These are phyloP conservation scores for Garra rufa DNA, from an alignment of 2,113 vertebrate genomes.

Conservation along the genomic window DNA sequence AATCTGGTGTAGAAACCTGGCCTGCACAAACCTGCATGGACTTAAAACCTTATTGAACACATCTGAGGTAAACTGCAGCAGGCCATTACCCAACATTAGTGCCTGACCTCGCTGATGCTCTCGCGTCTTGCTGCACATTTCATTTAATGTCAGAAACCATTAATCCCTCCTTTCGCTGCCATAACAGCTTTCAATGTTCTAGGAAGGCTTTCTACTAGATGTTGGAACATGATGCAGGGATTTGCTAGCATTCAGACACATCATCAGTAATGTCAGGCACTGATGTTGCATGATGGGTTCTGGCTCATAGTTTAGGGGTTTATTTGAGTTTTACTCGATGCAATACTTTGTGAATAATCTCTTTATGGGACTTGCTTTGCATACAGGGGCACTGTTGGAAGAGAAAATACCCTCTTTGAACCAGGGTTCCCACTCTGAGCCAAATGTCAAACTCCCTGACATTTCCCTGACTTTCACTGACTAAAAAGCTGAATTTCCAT, in stretches of 20 bases:
- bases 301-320: background rate
- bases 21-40: background rate
- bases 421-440: too few relatives aligned
- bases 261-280: background rate
- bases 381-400: too few relatives aligned
- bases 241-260: background rate
- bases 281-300: background rate
- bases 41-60: background rate
- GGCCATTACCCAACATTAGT: conserved; percentile 6
- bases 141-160: background rate
- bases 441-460: too few relatives aligned
- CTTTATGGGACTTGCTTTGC: background rate
- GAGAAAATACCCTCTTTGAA: too few relatives aligned
- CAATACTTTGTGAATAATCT: background rate
- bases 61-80: background rate
- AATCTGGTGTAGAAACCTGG: background rate
- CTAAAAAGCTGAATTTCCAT: too few relatives aligned
- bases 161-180: background rate
- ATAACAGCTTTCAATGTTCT: background rate
- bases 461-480: too few relatives aligned
- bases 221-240: background rate
- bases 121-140: background rate
- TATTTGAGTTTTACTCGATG: background rate
- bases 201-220: background rate
- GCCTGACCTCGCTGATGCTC: background rate